Conservation (phyloP, 2,797 vertebrate genomes). For the Babyrousa celebensis region DNA sequence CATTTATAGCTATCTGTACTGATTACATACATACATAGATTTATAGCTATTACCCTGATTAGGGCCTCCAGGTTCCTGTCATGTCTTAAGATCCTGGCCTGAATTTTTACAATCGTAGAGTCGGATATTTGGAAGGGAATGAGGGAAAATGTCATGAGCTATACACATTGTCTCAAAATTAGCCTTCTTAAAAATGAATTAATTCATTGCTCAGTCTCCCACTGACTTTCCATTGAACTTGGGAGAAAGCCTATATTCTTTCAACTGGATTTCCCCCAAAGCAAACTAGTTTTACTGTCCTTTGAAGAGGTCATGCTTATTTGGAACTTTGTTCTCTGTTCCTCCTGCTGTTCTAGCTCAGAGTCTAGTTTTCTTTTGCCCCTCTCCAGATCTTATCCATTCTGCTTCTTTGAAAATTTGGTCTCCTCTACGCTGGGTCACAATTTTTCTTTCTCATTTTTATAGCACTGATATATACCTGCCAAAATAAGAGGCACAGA, state of each 20-base stretch:
- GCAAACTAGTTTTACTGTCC: slow-evolving; percentile 65
- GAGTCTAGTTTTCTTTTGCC: slow-evolving; percentile 36
- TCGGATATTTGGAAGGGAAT: slow-evolving; percentile 62
- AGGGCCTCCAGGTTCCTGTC: neutral
- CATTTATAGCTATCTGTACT: neutral
- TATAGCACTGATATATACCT: neutral
- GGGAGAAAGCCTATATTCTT: slow-evolving; percentile 45
- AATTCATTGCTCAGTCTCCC: slow-evolving; percentile 64
- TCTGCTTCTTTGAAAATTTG: slow-evolving; percentile 58
- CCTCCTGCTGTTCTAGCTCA: neutral
- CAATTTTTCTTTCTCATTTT: slow-evolving; percentile 4
- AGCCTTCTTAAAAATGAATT: slow-evolving; percentile 65
- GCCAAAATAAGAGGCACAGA: slow-evolving; percentile 30
- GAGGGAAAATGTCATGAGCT: slow-evolving; percentile 43
- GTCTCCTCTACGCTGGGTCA: neutral
- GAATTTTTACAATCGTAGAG: neutral
- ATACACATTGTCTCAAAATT: slow-evolving; percentile 55
- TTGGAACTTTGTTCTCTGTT: slow-evolving; percentile 62
- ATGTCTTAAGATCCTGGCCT: slow-evolving; percentile 26
- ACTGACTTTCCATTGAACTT: slow-evolving; percentile 65
- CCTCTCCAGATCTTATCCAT: slow-evolving; percentile 4
- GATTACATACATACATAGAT: too few species aligned
- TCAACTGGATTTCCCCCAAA: slow-evolving; percentile 67
- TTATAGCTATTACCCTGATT: neutral
- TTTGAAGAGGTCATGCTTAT: slow-evolving; percentile 33